Base-by-base conservation (phyloP, 2,888 invertebrate genomes). In the Conomelus anceps region DNA sequence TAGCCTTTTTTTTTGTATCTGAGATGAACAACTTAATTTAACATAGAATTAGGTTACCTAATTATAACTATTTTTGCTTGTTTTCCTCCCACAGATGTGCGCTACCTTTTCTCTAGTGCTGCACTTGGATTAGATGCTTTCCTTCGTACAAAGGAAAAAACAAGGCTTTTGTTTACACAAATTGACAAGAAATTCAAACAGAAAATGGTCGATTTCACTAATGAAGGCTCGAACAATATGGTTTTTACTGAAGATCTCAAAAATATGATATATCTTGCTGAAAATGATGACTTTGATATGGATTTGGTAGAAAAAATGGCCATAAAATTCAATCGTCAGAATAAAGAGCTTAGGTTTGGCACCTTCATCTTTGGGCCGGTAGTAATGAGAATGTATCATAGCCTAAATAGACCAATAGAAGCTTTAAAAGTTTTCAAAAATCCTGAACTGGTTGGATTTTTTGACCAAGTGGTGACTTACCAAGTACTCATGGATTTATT, bases 191-290 rank as follows among this genome's bases (percentile, higher is more conserved):
- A 95, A 90, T 97, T 97, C 92, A 94, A 94, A 90, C 91, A 92
- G 0, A 96, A 97, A 93, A 97, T 98, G 97, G 93, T 92, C 17
- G 95, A 96, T 89, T 96, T 95, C 92, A 93, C 95, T 0, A 91
- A 93, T 3, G 94, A 95, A 22, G 93, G 94, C 0, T 93, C 94
- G 0, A 94, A 94, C 90, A 95, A 94, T 91, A 95, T 97, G 95
- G 95, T 98, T 91, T 98, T 97, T 92, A 97, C 97, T 7, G 97
- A 97, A 93, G 98, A 98, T 93, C 93, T 98, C 17, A 97, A 97
- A 93, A 96, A 96, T 92, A 96, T 97, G 95, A 92, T 96, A 4
- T 96, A 97, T 92, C 93, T 97, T 89, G 95, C 95, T 1, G 95
- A 96, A 90, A 94, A 94, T 26, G 94, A 93, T 34, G 92, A 94